Percentiles rank a stretch among this genome's conserved stretches.
Conservation (phyloP, 2,888 invertebrate species). For the Ceriagrion tenellum region DNA sequence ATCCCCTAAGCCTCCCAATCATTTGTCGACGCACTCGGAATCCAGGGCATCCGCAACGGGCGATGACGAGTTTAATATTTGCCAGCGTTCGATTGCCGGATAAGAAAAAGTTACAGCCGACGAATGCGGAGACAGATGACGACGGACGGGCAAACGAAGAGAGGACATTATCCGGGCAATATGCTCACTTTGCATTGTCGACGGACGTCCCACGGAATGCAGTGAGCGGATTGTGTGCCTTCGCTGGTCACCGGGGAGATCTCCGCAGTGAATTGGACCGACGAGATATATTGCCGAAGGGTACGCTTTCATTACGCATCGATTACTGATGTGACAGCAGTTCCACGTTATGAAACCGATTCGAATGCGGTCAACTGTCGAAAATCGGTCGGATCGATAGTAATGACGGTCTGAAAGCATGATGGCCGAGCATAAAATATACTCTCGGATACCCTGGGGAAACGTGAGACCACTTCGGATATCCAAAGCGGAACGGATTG, state of each 20-base stretch:
- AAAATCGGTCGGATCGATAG: too few relatives aligned
- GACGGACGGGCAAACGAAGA: neutral
- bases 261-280: neutral
- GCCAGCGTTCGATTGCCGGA: neutral
- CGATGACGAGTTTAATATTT: neutral
- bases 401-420: too few relatives aligned
- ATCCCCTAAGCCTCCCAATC: neutral
- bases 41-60: neutral
- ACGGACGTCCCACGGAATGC: neutral
- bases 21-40: neutral
- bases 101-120: neutral
- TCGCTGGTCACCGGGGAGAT: neutral
- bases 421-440: too few relatives aligned
- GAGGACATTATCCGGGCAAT: neutral
- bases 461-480: too few relatives aligned
- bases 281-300: neutral
- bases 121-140: neutral
- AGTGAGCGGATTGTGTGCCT: neutral
- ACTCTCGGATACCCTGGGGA: too few relatives aligned
- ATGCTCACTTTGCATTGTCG: neutral
- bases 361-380: too few relatives aligned
- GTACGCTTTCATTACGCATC: neutral
- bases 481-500: too few relatives aligned
- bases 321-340: neutral
- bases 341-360: neutral